A percentile compares a stretch with the other conserved stretches of the same genome.
Evolutionary conservation across 2,888 invertebrate species (phyloP).

Genomic region (Rhogogaster chlorosoma): DNA sequence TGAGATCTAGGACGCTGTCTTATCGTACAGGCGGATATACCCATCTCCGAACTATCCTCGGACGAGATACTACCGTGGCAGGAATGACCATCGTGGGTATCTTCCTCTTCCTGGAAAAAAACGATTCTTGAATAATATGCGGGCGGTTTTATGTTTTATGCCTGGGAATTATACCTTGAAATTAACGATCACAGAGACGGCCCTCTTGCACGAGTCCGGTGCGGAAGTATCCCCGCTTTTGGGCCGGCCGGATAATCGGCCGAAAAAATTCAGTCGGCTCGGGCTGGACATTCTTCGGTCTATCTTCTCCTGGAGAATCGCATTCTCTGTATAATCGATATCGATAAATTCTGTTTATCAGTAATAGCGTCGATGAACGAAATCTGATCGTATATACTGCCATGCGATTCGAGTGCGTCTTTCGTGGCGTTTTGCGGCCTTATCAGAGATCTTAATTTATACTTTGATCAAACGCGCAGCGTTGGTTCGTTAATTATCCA

Average conservation of each 20-base stretch:
- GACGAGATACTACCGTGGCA: conserved; percentile 69
- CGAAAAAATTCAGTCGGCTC: conserved; percentile 45
- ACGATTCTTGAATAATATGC: background rate
- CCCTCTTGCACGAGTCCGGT: conserved; percentile 51
- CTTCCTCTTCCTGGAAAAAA: conserved; percentile 60
- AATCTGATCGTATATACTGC: no score
- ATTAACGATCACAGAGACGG: conserved; percentile 54
- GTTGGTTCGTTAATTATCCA: background rate
- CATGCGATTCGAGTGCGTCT: no score
- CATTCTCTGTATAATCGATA: background rate
- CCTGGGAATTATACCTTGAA: conserved; percentile 56
- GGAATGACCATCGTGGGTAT: conserved; percentile 68
- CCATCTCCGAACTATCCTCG: conserved; percentile 65
- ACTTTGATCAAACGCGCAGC: background rate
- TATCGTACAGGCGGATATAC: conserved; percentile 58
- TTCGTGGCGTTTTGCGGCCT: background rate
- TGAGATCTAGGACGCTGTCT: conserved; percentile 64
- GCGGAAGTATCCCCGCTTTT: conserved; percentile 54
- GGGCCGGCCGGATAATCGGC: conserved; percentile 59
- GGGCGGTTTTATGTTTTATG: background rate
- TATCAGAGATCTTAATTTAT: background rate
- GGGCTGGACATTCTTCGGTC: conserved; percentile 42
- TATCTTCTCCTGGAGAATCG: conserved; percentile 17
- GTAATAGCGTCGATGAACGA: background rate
- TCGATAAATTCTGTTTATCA: background rate